Base-by-base conservation (phyloP, 2,113 vertebrate genomes). In the Myxocyprinus asiaticus region DNA sequence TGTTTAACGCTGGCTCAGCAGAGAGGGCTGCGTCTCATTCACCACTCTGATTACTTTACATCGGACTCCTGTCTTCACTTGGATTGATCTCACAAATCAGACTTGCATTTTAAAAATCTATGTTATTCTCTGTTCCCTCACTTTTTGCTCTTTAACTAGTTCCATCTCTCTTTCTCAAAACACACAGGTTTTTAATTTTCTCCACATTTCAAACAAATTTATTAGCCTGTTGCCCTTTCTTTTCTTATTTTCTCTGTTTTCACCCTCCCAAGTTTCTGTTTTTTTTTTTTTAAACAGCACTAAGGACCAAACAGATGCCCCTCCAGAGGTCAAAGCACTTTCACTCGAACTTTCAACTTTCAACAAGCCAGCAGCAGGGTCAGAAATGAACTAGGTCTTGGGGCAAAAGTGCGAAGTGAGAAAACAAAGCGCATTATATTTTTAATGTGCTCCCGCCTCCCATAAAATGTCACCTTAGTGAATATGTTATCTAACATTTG, bases 1-100 rank as follows among this genome's bases (percentile, higher is more conserved):
- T 48, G 14, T 51, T 58, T 70, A 80, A 66, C 88, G 90, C 92
- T 92, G 90, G 85, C 89, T 93, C 92, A 91, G 92, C 92, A 92
- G 79, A 79, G 86, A 78, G 9, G 72, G 86, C 84, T 78, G 77
- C 15, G 74, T 88, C 76, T 91, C 88, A 89, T 88, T 92, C 87
- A 43, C 82, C 83, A 86, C 86, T 80, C 86, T 92, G 90, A 92
- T 92, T 93, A 84, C 90, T 90, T 91, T 85, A 86, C 89, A 92
- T 89, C 83, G 91, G 90, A 84, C 87, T 91, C 88, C 90, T 92
- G 91, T 92, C 92, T 85, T 70, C 85, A 77, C 69, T 59, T 63
- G 81, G 88, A 92, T 92, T 89, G 91, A 92, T 91, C 90, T 89
- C 82, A 79, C 70, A 84, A 80, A 56, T 86, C 83, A 86, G 86